phyloP scores from a whole-genome alignment of 2,888 invertebrate genomes.

The Hoplodrina blanda region DNA sequence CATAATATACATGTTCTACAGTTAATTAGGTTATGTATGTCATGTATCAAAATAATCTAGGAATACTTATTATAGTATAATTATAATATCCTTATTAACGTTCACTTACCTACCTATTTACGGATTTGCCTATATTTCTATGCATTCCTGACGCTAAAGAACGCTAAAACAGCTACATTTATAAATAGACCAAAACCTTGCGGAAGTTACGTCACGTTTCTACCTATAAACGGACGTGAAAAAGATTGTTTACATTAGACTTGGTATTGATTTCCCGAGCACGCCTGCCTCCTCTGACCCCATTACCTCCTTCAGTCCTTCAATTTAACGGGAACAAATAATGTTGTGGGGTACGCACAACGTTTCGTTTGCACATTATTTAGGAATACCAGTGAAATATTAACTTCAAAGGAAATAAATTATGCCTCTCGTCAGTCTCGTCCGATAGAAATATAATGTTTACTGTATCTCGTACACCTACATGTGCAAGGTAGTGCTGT shows the following conservation, averaged over 20 bases:
- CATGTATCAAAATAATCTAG: not conserved
- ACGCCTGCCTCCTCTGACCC: conserved; percentile 69
- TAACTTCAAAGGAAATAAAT: conserved; percentile 30
- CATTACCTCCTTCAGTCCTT: conserved; percentile 62
- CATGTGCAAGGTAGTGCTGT: conserved; percentile 20
- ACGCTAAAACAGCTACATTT: not conserved
- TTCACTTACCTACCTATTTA: no score
- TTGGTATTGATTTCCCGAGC: conserved; percentile 66
- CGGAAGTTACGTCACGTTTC: conserved; percentile 29
- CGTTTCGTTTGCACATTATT: conserved; percentile 41
- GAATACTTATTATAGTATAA: not conserved
- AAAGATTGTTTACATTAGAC: conserved; percentile 52
- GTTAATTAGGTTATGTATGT: no score
- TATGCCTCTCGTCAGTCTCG: conserved; percentile 6
- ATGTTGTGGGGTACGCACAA: conserved; percentile 56
- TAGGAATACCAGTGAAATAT: conserved; percentile 25
- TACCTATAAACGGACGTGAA: conserved; percentile 33
- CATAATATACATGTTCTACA: no score
- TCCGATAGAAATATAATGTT: conserved; percentile 27
- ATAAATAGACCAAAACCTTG: conserved; percentile 10
- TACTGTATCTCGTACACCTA: conserved; percentile 20
- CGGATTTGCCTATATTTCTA: not conserved
- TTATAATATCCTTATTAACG: no score
- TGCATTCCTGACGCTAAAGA: not conserved
- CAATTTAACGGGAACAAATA: conserved; percentile 60